phyloP scores from a whole-genome alignment of 2,888 invertebrate genomes.

The Electrophaes corylata region DNA sequence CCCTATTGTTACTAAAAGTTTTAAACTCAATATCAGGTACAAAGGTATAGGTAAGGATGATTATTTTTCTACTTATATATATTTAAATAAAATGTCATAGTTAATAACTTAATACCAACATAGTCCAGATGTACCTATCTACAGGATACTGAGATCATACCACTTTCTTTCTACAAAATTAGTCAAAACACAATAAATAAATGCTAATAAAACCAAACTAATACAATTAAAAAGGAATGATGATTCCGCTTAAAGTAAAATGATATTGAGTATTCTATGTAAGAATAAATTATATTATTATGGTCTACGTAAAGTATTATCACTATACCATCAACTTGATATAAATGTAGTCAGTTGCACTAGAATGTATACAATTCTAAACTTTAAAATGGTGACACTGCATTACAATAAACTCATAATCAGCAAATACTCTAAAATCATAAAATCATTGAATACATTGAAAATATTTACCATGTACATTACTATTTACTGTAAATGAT shows the following conservation, averaged over 20 bases:
- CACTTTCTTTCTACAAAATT: not conserved
- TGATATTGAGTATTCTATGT: not conserved
- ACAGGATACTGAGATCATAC: constrained; percentile 6
- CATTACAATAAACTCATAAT: too few species aligned
- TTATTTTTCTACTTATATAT: not conserved
- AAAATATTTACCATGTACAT: too few species aligned
- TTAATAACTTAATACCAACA: not conserved
- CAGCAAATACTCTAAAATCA: too few species aligned
- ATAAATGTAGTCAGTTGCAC: not conserved
- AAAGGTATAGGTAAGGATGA: constrained; percentile 10
- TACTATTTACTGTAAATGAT: too few species aligned
- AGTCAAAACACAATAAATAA: not conserved
- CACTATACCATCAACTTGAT: not conserved
- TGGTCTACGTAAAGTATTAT: not conserved
- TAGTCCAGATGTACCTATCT: not conserved
- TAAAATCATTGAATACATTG: too few species aligned
- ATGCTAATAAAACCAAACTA: not conserved
- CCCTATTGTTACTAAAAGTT: not conserved
- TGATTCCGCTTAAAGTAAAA: not conserved
- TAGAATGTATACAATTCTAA: too few species aligned
- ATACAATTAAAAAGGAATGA: constrained; percentile 1
- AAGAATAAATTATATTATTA: not conserved
- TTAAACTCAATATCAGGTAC: constrained; percentile 26
- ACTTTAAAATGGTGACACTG: too few species aligned
- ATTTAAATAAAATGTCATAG: constrained; percentile 2